Conservation (phyloP, 1,140 invertebrate genomes). For the Orussus abietinus region DNA sequence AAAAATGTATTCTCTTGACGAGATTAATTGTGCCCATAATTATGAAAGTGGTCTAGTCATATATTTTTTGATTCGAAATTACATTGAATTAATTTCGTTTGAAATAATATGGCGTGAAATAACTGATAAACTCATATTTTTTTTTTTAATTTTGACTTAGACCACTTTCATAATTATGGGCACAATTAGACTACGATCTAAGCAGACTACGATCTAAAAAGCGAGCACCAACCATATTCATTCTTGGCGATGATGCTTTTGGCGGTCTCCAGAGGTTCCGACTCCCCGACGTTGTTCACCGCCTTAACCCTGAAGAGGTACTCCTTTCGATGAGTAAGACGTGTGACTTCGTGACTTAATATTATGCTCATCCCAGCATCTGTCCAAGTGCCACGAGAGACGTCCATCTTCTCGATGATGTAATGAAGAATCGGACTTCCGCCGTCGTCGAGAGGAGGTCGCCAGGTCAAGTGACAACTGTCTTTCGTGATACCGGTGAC, state of each 20-base stretch:
- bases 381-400: slow-evolving; percentile 90
- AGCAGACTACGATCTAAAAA: too few species aligned
- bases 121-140: too few species aligned
- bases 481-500: slow-evolving; percentile 86
- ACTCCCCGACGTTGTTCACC: slow-evolving; percentile 93
- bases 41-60: too few species aligned
- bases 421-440: slow-evolving; percentile 95
- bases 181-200: too few species aligned
- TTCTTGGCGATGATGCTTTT: slow-evolving; percentile 91
- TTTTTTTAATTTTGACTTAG: too few species aligned
- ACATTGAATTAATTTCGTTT: too few species aligned
- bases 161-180: too few species aligned
- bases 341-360: slow-evolving; percentile 77
- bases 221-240: slow-evolving; percentile 70
- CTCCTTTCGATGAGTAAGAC: slow-evolving; percentile 89
- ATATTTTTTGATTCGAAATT: too few species aligned
- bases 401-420: slow-evolving; percentile 95
- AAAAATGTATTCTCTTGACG: slow-evolving; percentile 2
- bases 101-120: too few species aligned
- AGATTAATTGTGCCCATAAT: too few species aligned
- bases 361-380: slow-evolving; percentile 85
- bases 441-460: slow-evolving; percentile 80
- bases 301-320: slow-evolving; percentile 90
- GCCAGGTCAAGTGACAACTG: slow-evolving; percentile 81
- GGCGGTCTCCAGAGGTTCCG: slow-evolving; percentile 81